Evolutionary conservation across 2,888 invertebrate species (phyloP), one percentile per base, ranked within the genome.

Genomic region (Archips crataeganus): DNA sequence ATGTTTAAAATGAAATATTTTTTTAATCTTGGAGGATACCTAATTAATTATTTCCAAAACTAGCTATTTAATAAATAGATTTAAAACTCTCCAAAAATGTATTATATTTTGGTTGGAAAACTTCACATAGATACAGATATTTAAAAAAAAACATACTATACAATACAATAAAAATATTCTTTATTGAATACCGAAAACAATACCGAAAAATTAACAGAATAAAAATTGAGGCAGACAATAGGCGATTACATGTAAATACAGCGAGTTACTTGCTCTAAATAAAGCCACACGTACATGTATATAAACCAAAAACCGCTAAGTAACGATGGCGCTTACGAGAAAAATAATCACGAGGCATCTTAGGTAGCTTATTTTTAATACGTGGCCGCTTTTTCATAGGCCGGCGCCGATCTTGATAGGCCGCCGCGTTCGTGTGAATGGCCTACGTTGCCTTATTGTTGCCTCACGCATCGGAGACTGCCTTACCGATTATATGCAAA

Each of bases 401-500:
- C 86, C 86, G 85, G 84, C 89, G 85, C 82, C 86, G 83, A 94
- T 94, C 94, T 92, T 92, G 94, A 94, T 94, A 92, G 84, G 83
- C 78, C 75, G 76, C 77, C 76, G 84, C 78, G 85, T 91, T 92
- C 94, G 93, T 93, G 94, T 93, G 94, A 94, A 94, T 92, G 93
- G 93, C 94, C 92, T 90, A 87, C 89, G 85, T 87, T 81, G 84
- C 84, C 83, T 83, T 81, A 79, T 68, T 83, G 86, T 92, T 91
- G 86, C 93, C 92, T 92, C 93, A 94, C 93, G 93, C 92, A 92
- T 87, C 87, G 87, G 79, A 86, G 87, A 82, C 89, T 88, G 87
- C 86, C 85, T 87, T 83, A 85, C 84, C 94, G 94, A 94, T 94
- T 94, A 94, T 94, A 94, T 94, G 93, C 89, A 93, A 94, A 94